Evolutionary conservation across 2,797 vertebrate genomes (phyloP), one percentile per base, ranked within the genome.

Genomic region (Merluccius polli): DNA sequence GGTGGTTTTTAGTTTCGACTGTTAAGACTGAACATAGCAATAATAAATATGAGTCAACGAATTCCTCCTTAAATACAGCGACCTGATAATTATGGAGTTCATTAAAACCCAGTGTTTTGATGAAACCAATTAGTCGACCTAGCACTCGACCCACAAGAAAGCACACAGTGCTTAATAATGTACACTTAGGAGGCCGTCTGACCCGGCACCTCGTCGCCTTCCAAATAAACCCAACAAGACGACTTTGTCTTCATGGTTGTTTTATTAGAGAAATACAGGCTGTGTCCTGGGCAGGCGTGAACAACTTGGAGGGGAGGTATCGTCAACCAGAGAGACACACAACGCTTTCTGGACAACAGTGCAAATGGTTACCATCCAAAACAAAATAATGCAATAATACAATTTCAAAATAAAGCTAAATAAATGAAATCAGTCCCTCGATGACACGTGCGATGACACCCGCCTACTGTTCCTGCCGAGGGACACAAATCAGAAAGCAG

Each of bases 241-340:
- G 36, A 68, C 0, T 18, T 63, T n/a, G 24, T 32, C 81, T 15
- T 67, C 48, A 74, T 74, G 75, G 67, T 30, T 16, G 30, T 32
- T 92, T 93, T 92, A 94, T 93, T 93, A 92, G 90, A 92, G 88
- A 90, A 86, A 91, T 80, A 88, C 79, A 86, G 82, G 85, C 80
- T 81, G 85, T 81, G 85, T 87, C 81, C 75, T 80, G 73, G 84
- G 89, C 35, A 90, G 83, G 86, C 84, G 91, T 78, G 84, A 77
- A 82, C 75, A 87, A 78, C 84, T 80, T 81, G 76, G 82, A 74
- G 71, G 2, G 79, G 78, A 78, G 77, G 76, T 76, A 80, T 79
- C 2, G 75, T 82, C 80, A 78, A 75, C 86, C 75, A 76, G 77
- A 73, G 44, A 86, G 74, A 84, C 69, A 72, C 69, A 72, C 30